Conservation (phyloP, 2,888 invertebrate species). For the Drosophila cognata region DNA sequence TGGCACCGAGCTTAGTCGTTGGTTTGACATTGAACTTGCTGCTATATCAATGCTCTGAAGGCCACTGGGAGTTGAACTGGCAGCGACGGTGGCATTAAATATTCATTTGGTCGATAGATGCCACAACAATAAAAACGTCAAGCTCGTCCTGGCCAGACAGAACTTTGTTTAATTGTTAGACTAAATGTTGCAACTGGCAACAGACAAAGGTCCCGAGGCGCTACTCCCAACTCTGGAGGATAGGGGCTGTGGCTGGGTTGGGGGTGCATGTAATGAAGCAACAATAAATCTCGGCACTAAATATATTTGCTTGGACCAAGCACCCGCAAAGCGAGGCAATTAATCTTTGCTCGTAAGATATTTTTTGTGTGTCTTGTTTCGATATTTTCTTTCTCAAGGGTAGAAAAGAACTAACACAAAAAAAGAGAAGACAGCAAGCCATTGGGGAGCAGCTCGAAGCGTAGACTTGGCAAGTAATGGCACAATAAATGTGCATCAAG, state of each 20-base stretch:
- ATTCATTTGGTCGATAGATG: constrained; percentile 69
- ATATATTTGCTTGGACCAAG: constrained; percentile 63
- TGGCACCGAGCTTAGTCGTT: constrained; percentile 2
- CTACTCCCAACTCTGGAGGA: background rate
- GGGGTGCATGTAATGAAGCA: constrained; percentile 64
- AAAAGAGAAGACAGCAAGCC: constrained; percentile 46
- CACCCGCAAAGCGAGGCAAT: constrained; percentile 60
- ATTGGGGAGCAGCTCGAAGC: constrained; percentile 45
- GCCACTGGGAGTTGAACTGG: constrained; percentile 32
- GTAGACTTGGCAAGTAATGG: constrained; percentile 55
- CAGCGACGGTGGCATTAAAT: constrained; percentile 60
- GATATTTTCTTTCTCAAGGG: constrained; percentile 21
- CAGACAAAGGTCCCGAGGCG: constrained; percentile 33
- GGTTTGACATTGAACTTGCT: constrained; percentile 76
- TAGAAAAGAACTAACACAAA: constrained; percentile 28
- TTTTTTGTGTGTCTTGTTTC: constrained; percentile 15
- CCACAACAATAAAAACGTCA: constrained; percentile 74
- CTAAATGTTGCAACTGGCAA: constrained; percentile 49
- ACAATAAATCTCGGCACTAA: constrained; percentile 78
- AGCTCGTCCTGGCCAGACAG: constrained; percentile 30
- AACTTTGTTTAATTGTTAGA: constrained; percentile 72
- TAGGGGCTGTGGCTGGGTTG: background rate
- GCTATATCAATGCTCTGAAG: constrained; percentile 64
- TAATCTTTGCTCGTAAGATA: constrained; percentile 61
- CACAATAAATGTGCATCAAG: constrained; percentile 75